Conservation (phyloP, 2,888 invertebrate genomes). For the Apocheima hispidaria region DNA sequence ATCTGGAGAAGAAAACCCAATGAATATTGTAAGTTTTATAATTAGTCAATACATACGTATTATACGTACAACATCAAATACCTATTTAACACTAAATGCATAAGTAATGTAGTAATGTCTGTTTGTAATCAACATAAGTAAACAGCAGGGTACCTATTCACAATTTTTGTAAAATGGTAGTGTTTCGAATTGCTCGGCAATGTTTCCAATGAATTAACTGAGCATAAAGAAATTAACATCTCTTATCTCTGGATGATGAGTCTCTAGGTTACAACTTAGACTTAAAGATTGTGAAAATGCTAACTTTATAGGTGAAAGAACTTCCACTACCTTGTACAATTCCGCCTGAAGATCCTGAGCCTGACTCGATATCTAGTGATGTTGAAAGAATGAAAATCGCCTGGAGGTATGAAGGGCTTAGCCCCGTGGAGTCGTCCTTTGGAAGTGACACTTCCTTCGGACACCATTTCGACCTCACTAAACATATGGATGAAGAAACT, state of each 20-base stretch:
- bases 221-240: no score
- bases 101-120: no score
- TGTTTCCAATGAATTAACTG: no score
- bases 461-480: constrained; percentile 93
- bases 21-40: constrained; percentile 83
- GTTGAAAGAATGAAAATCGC: constrained; percentile 93
- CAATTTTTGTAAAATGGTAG: no score
- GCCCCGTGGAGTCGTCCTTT: constrained; percentile 85
- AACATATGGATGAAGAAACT: constrained; percentile 87
- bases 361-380: constrained; percentile 52
- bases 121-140: no score
- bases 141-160: no score
- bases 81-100: no score
- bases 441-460: constrained; percentile 87
- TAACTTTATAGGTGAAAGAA: constrained; percentile 75
- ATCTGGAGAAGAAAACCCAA: constrained; percentile 89
- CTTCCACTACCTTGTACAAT: constrained; percentile 81
- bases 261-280: no score
- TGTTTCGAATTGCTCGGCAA: no score
- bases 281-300: neutral
- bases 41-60: neutral
- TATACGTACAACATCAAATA: no score
- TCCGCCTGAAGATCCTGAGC: constrained; percentile 73
- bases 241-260: no score
- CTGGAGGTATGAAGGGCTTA: constrained; percentile 94